phyloP scores from a whole-genome alignment of 2,113 vertebrate genomes.

The Butorides virescens region DNA sequence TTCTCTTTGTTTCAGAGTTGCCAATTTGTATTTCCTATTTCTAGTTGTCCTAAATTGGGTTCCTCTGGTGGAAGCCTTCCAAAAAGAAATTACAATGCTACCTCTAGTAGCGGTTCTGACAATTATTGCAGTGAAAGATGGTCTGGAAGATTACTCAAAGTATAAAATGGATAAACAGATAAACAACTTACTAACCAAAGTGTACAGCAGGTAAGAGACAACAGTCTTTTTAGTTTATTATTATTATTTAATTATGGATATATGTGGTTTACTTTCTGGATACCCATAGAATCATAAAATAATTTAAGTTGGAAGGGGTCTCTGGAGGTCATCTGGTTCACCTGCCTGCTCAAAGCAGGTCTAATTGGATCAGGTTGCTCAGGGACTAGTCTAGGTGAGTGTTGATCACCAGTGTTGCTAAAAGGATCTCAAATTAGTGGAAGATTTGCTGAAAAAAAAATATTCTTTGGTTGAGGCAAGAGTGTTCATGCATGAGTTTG shows the following conservation, averaged over 20 bases:
- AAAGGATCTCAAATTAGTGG: neutral
- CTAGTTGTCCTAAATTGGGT: constrained; percentile 94
- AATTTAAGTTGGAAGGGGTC: neutral
- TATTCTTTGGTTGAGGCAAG: neutral
- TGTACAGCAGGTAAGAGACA: constrained; percentile 86
- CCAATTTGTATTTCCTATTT: constrained; percentile 97
- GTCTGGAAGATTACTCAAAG: constrained; percentile 91
- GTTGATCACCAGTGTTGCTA: neutral
- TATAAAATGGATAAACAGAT: constrained; percentile 90
- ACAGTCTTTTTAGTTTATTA: neutral
- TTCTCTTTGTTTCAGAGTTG: constrained; percentile 77
- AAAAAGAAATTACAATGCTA: constrained; percentile 97
- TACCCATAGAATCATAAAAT: neutral
- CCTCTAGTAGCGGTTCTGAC: constrained; percentile 88
- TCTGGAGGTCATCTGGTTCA: neutral
- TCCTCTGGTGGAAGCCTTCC: constrained; percentile 95
- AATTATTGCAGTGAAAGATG: constrained; percentile 93
- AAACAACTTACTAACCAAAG: constrained; percentile 85
- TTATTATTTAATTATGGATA: neutral
- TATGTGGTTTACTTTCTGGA: neutral
- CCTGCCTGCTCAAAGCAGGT: neutral
- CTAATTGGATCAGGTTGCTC: neutral
- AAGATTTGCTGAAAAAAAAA: neutral
- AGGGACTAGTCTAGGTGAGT: neutral
- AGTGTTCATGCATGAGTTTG: neutral